phyloP scores from a whole-genome alignment of 92 coral and sea anemone species.

The Metridium senile region DNA sequence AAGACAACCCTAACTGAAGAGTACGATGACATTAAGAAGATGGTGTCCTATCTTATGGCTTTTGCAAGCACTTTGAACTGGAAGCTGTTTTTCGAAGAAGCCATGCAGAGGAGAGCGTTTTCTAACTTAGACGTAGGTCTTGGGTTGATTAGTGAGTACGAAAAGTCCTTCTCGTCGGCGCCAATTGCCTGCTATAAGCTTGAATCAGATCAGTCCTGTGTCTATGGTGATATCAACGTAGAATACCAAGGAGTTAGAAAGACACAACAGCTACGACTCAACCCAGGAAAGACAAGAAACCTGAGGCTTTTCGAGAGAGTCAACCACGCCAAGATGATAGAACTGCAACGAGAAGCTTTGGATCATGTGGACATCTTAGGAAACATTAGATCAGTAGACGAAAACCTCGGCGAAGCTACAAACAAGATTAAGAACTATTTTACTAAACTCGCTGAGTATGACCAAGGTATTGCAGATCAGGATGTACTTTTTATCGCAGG shows the following conservation, averaged over 20 bases:
- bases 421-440: slow-evolving; percentile 38
- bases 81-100: slow-evolving; percentile 42
- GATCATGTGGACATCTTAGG: slow-evolving; percentile 44
- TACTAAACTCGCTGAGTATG: slow-evolving; percentile 35
- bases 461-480: slow-evolving; percentile 50
- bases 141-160: slow-evolving; percentile 33
- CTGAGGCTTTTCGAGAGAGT: slow-evolving; percentile 39
- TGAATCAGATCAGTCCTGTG: slow-evolving; percentile 40
- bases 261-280: slow-evolving; percentile 18
- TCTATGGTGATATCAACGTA: slow-evolving; percentile 43
- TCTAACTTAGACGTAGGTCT: slow-evolving; percentile 32
- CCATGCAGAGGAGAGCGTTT: slow-evolving; percentile 33
- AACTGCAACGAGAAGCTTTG: slow-evolving; percentile 28
- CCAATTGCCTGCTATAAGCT: slow-evolving; percentile 49
- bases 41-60: slow-evolving; percentile 27
- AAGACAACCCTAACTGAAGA: not conserved
- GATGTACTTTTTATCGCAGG: slow-evolving; percentile 39
- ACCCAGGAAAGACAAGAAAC: slow-evolving; percentile 34
- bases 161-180: slow-evolving; percentile 27
- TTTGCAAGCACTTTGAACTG: slow-evolving; percentile 44
- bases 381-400: slow-evolving; percentile 27
- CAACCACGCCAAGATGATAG: slow-evolving; percentile 37
- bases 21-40: slow-evolving; percentile 23
- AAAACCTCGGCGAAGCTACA: slow-evolving; percentile 23
- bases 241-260: slow-evolving; percentile 30